These are phyloP conservation scores for Dendrolimus punctatus DNA, from an alignment of 1,140 invertebrate genomes.

Conservation along the genomic window DNA sequence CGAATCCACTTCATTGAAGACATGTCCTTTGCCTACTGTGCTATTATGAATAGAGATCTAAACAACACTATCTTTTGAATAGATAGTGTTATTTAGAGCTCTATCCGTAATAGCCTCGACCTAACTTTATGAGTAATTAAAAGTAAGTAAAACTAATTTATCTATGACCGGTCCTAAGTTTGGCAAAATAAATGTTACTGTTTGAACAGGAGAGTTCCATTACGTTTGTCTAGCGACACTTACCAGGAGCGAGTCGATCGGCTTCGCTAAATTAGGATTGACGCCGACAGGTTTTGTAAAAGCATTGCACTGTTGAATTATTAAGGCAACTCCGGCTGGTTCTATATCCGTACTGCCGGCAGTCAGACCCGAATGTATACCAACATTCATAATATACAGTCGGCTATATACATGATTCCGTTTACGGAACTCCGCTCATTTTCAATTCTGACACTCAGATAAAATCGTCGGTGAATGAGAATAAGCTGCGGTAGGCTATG, in stretches of 20 bases:
- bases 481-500: slow-evolving; percentile 31
- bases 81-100: too few relatives aligned
- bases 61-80: too few relatives aligned
- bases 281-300: slow-evolving; percentile 70
- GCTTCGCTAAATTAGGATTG: slow-evolving; percentile 64
- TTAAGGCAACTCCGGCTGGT: slow-evolving; percentile 61
- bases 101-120: too few relatives aligned
- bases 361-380: slow-evolving; percentile 32
- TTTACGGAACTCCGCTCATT: slow-evolving; percentile 56
- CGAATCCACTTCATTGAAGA: too few relatives aligned
- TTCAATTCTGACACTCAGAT: slow-evolving; percentile 62
- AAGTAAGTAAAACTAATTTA: slow-evolving; percentile 9
- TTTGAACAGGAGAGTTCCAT: slow-evolving; percentile 59
- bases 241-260: slow-evolving; percentile 59
- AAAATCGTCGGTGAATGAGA: slow-evolving; percentile 43
- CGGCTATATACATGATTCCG: slow-evolving; percentile 18
- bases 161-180: slow-evolving; percentile 5
- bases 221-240: slow-evolving; percentile 65
- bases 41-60: too few relatives aligned
- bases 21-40: too few relatives aligned
- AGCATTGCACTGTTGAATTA: slow-evolving; percentile 71
- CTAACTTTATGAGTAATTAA: too few relatives aligned
- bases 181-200: slow-evolving; percentile 17
- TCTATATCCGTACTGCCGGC: slow-evolving; percentile 56
- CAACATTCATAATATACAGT: slow-evolving; percentile 34